phyloP scores from a whole-genome alignment of 2,888 invertebrate genomes.

The Rhagophthalmus giganteus region DNA sequence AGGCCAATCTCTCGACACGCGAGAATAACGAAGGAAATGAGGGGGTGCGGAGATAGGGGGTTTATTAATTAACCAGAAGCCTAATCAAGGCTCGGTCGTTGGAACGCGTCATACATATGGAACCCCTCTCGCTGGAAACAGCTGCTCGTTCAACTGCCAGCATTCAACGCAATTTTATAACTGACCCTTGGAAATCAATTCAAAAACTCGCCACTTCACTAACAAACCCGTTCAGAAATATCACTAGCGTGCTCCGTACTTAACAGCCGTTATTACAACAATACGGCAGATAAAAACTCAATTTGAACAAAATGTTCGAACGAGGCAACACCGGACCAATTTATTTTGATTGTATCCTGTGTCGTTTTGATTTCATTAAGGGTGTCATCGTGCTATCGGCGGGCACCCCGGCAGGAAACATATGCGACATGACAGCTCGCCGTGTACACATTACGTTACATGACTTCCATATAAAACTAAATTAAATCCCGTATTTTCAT shows the following conservation, averaged over 20 bases:
- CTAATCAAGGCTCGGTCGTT: slow-evolving; percentile 57
- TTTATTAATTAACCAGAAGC: slow-evolving; percentile 63
- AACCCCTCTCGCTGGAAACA: slow-evolving; percentile 39
- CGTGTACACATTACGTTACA: slow-evolving; percentile 45
- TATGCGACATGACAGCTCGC: slow-evolving; percentile 43
- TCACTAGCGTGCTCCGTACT: slow-evolving; percentile 27
- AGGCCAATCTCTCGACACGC: slow-evolving; percentile 51
- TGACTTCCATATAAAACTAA: slow-evolving; percentile 49
- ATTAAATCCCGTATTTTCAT: slow-evolving; percentile 51
- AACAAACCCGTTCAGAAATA: slow-evolving; percentile 29
- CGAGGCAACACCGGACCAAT: slow-evolving; percentile 42
- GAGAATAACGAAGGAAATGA: slow-evolving; percentile 51
- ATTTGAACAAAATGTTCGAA: slow-evolving; percentile 45
- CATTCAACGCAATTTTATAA: slow-evolving; percentile 36
- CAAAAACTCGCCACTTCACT: slow-evolving; percentile 34
- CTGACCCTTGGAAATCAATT: slow-evolving; percentile 37
- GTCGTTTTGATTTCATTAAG: slow-evolving; percentile 55
- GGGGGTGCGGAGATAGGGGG: slow-evolving; percentile 50
- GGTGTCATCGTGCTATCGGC: slow-evolving; percentile 49
- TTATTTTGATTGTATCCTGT: slow-evolving; percentile 51
- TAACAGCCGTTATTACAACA: slow-evolving; percentile 36
- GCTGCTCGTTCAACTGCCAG: slow-evolving; percentile 35
- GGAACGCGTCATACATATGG: slow-evolving; percentile 39
- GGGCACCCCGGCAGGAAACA: slow-evolving; percentile 45
- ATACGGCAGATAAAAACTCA: slow-evolving; percentile 44